phyloP scores from a whole-genome alignment of 2,113 vertebrate species.

The Triplophysa tibetana region DNA sequence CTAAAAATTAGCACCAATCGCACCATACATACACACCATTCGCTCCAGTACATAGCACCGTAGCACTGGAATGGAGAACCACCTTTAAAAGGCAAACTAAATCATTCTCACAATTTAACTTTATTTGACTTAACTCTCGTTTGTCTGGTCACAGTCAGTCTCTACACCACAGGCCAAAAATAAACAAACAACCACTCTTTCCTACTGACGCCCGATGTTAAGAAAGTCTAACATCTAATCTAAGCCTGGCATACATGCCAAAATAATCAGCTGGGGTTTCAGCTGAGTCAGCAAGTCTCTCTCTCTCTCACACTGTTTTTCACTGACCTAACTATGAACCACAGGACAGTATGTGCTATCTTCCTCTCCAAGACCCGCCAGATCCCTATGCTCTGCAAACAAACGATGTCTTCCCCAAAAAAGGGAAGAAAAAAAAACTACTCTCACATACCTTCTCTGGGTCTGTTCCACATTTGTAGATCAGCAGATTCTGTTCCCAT shows the following conservation, averaged over 20 bases:
- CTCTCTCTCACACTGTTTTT: constrained; percentile 32
- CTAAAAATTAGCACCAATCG: too few species aligned
- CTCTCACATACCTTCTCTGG: too few species aligned
- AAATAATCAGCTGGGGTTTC: constrained; percentile 42
- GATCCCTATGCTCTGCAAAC: too few species aligned
- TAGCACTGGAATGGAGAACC: not conserved
- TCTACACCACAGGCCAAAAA: constrained; percentile 14
- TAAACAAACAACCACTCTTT: constrained; percentile 31
- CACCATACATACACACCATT: too few species aligned
- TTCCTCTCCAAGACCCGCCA: too few species aligned
- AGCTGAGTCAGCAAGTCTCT: constrained; percentile 60
- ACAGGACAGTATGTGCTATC: not conserved
- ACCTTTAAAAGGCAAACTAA: not conserved
- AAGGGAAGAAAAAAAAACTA: too few species aligned
- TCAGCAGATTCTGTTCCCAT: too few species aligned
- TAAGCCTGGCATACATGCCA: constrained; percentile 24
- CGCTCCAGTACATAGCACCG: too few species aligned
- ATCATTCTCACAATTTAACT: not conserved
- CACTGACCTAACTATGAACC: constrained; percentile 18
- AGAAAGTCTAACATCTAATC: constrained; percentile 49
- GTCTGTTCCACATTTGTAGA: too few species aligned
- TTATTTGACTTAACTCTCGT: not conserved
- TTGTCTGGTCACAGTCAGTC: not conserved
- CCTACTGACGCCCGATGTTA: constrained; percentile 13
- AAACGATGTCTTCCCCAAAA: too few species aligned